Base-by-base conservation (phyloP, 2,797 vertebrate species). In the Atherinosoma microstoma region DNA sequence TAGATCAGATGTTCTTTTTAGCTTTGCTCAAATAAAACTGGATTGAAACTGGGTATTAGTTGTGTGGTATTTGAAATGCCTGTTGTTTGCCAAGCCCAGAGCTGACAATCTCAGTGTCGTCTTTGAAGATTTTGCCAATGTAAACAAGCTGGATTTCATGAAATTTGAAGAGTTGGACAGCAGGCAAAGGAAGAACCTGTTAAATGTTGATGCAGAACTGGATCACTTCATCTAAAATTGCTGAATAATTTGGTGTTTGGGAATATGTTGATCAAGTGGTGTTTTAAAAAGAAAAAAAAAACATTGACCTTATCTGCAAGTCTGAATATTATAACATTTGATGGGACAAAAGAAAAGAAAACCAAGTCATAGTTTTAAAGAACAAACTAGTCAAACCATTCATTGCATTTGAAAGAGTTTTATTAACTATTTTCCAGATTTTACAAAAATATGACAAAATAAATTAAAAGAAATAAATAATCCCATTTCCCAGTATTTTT, bases 371-470 rank as follows among this genome's bases (percentile, higher is more conserved):
- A 2, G 3, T 35, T 40, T 36, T 8, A 47, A 36, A 24, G 15
- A 85, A 76, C 8, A 71, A 88, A 11, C 49, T 3, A 3, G 16
- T 18, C 65, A 62, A 12, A 85, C 73, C 75, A 65, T 16, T 0
- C 47, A 57, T 75, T 88, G 85, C 90, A 87, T 94, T 95, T 95
- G 81, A 92, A 94, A 94, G 90, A 88, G 90, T 95, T 95, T 95
- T 95, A 95, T 94, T 95, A 94, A 97, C 95, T 96, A 96, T 96
- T 96, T 83, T 96, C 96, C 95, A 95, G 92, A 92, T 97, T 95
- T 98, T 99, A 99, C 96, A 99, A 99, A 99, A 99, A 99, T 99
- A 99, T 98, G 97, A 98, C 96, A 99, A 99, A 99, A 98, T 97
- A 97, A 97, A 97, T 97, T 96, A 97, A 98, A 97, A 97, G 92